Evolutionary conservation across 2,888 invertebrate species (phyloP), one percentile per base, ranked within the genome.

Genomic region (Anodontia alba): DNA sequence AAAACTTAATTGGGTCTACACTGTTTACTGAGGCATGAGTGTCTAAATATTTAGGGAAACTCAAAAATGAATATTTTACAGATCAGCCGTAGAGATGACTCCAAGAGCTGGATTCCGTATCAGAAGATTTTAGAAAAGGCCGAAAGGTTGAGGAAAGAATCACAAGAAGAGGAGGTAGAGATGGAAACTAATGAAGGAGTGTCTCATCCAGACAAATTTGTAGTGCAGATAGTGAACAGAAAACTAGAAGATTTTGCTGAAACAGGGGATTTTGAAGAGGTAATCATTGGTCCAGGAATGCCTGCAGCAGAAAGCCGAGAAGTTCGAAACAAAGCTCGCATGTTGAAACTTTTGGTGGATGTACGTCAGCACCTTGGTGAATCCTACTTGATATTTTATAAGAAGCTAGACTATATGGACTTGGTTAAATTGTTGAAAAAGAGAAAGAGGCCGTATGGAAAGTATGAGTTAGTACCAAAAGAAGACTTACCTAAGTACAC

Each of bases 231-330:
- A 7, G 73, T 85, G 10, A 76, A 76, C 23, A 78, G 81, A 46
- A 81, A 80, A 79, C 54, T 88, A 17, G 76, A 87, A 12, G 62
- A 86, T 46, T 88, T 86, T n/a, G 69, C 72, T 1, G 78, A 85
- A 26, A 70, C 75, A n/a, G 67, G 85, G 31, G 49, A 82, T 46
- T 72, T 86, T 7, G 87, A 85, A 0, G 90, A 90, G 38, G 77
- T 91, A 2, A 83, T 86, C 15, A 84, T 91, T 80, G 90, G 89
- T 8, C 90, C 90, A 23, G 90, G 90, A 20, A 84, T 90, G 67
- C 76, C 80, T 0, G 38, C 83, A 0, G 33, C 80, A 10, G 90
- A 88, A 67, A 80, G 75, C 68, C 80, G 86, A 17, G 87, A 85
- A 31, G 26, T 89, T 0, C 68, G 86, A 49, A 73, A 75, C 3